Evolutionary conservation across 1,140 invertebrate genomes (phyloP).

Genomic region (Aphelinus atriplicis): DNA sequence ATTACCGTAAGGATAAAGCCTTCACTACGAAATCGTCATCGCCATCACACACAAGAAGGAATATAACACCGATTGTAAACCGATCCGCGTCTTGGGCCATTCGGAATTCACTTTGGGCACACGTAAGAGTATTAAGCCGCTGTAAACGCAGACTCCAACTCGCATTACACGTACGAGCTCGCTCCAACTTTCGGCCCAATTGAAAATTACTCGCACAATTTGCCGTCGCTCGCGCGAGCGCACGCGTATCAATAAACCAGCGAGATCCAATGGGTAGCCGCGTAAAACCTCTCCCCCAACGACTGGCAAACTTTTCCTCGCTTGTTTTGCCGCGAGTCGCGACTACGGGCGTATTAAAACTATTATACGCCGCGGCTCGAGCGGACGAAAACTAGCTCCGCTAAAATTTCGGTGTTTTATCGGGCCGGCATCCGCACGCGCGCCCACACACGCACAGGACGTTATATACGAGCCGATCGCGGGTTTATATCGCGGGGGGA

Average conservation of each 20-base stretch:
- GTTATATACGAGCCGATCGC: conserved; percentile 39
- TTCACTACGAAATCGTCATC: no score
- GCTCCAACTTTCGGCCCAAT: conserved; percentile 5
- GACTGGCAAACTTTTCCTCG: not conserved
- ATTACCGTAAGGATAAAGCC: no score
- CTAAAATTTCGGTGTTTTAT: conserved; percentile 42
- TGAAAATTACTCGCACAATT: conserved; percentile 32
- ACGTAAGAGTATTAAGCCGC: no score
- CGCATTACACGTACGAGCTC: no score
- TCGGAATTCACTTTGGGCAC: no score
- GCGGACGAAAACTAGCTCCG: not conserved
- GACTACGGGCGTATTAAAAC: no score
- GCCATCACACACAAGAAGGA: no score
- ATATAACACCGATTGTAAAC: no score
- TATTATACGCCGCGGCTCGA: conserved; percentile 31
- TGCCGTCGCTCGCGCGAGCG: not conserved
- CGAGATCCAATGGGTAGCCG: not conserved
- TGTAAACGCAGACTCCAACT: no score
- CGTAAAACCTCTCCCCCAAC: conserved; percentile 13
- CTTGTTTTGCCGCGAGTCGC: not conserved
- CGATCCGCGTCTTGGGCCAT: no score
- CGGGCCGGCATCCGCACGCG: conserved; percentile 42
- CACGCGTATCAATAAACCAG: not conserved
- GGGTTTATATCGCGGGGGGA: conserved; percentile 34
- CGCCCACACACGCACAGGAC: no score